Base-by-base conservation (phyloP, 2,113 vertebrate species). In the Naja naja region DNA sequence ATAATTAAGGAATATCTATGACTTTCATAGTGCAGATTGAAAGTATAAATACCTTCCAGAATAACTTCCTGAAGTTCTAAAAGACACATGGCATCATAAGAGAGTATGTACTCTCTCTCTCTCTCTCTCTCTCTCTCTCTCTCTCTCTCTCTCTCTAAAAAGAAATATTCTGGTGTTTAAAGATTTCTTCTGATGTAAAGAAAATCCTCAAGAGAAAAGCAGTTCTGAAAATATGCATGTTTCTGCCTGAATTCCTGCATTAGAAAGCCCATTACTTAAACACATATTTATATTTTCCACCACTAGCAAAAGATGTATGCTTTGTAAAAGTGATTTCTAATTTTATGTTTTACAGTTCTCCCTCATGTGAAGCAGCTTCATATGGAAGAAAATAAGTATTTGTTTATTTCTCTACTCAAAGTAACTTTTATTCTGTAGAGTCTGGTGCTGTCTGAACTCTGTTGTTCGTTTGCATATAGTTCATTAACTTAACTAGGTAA, bases 1-100 rank as follows among this genome's bases (percentile, higher is more conserved):
- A 43, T 7, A 93, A 54, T 89, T 53, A 95, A 1, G 12, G 3
- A 54, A 23, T 49, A 3, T 87, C 87, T 89, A 87, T 95, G 91
- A 90, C 93, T 85, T 95, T 64, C 58, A 91, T 88, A 96, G 69
- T 85, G 92, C 69, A 95, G 94, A 91, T 95, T 94, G 92, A 94
- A 85, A 45, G 93, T 49, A 94, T 85, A 92, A 87, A 90, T 94
- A 95, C 56, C 95, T 34, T 88, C 93, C 90, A 69, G 94, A 94
- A 94, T 94, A 58, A 52, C 91, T 94, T 89, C 94, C 93, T 95
- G 92, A 94, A 95, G 94, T 93, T 94, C 96, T 93, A 91, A 94
- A 87, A 96, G 94, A 95, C 95, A 96, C 94, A 96, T 93, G 86
- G 92, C 95, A 95, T 95, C 96, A 47, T 95, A 95, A 93, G 91